These are phyloP conservation scores for Oryzias melastigma DNA, from an alignment of 2,113 vertebrate species.

Conservation along the genomic window DNA sequence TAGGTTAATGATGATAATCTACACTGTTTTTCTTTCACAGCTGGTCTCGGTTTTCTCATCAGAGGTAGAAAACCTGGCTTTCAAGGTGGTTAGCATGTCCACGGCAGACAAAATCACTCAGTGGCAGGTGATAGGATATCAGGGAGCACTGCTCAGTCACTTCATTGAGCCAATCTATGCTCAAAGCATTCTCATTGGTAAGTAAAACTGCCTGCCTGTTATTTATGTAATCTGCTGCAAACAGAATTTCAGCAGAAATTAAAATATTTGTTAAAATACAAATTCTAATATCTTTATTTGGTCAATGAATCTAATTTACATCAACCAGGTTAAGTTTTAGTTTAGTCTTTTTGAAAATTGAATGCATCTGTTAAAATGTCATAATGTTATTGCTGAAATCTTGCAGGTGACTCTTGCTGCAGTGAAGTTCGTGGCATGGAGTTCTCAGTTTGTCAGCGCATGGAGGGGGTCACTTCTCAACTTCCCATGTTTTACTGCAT, in stretches of 20 bases:
- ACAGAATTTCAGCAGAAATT: not conserved
- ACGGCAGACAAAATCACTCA: slow-evolving; percentile 89
- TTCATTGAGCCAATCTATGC: slow-evolving; percentile 93
- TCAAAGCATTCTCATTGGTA: slow-evolving; percentile 86
- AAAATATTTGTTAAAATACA: no score
- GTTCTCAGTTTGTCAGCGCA: slow-evolving; percentile 84
- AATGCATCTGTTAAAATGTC: not conserved
- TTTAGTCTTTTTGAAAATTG: not conserved
- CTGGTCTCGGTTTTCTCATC: slow-evolving; percentile 82
- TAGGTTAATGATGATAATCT: not conserved
- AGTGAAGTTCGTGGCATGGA: slow-evolving; percentile 82
- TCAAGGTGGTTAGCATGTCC: slow-evolving; percentile 86
- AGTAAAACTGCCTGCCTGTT: slow-evolving; percentile 4
- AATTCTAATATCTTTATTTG: no score
- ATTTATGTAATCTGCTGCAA: no score
- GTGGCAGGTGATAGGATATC: slow-evolving; percentile 93
- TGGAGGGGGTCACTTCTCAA: slow-evolving; percentile 81
- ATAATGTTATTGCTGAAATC: not conserved
- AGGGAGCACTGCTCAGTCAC: slow-evolving; percentile 92
- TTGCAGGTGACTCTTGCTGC: slow-evolving; percentile 81
- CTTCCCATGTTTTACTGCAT: slow-evolving; percentile 89
- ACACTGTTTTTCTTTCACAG: slow-evolving; percentile 22
- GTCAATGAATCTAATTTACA: no score
- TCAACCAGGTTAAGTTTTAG: no score
- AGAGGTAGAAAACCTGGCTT: slow-evolving; percentile 59